Evolutionary conservation across 2,113 vertebrate species (phyloP).

Genomic region (Solea senegalensis): DNA sequence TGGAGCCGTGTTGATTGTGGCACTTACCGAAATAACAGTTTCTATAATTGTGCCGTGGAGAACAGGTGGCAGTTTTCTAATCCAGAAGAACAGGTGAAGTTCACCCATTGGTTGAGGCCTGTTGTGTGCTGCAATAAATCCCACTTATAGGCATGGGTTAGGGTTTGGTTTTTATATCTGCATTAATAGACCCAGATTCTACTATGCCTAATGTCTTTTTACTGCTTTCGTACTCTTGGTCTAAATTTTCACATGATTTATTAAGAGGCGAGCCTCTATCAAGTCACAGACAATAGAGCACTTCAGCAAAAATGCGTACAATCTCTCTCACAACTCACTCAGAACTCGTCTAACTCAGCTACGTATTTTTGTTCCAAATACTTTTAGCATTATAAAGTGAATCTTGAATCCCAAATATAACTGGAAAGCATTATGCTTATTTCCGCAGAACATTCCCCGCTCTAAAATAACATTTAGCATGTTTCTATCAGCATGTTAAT

Average conservation of each 20-base stretch:
- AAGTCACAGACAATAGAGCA: conserved; percentile 30
- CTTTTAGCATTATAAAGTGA: conserved; percentile 30
- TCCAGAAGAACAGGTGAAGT: conserved; percentile 58
- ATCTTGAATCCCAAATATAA: conserved; percentile 35
- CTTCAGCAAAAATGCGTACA: conserved; percentile 39
- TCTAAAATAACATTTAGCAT: conserved; percentile 70
- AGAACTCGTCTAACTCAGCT: conserved; percentile 45
- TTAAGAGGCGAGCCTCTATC: conserved; percentile 25
- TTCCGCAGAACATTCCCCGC: conserved; percentile 42
- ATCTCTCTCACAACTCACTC: conserved; percentile 34
- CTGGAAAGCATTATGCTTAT: conserved; percentile 29
- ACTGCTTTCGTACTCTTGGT: conserved; percentile 28
- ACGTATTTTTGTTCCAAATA: conserved; percentile 34
- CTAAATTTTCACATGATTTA: conserved; percentile 25
- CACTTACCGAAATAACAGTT: conserved; percentile 57
- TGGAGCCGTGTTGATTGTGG: conserved; percentile 43
- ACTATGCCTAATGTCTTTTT: conserved; percentile 2
- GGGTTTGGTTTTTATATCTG: neutral
- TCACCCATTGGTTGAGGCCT: conserved; percentile 40
- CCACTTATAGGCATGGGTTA: conserved; percentile 9
- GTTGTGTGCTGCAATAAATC: conserved; percentile 12
- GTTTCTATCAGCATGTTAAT: conserved; percentile 80
- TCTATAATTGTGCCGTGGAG: conserved; percentile 63
- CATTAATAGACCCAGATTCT: neutral
- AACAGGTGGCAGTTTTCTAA: conserved; percentile 67